These are phyloP conservation scores for Belgica antarctica DNA, from an alignment of 2,888 invertebrate genomes.

Conservation along the genomic window DNA sequence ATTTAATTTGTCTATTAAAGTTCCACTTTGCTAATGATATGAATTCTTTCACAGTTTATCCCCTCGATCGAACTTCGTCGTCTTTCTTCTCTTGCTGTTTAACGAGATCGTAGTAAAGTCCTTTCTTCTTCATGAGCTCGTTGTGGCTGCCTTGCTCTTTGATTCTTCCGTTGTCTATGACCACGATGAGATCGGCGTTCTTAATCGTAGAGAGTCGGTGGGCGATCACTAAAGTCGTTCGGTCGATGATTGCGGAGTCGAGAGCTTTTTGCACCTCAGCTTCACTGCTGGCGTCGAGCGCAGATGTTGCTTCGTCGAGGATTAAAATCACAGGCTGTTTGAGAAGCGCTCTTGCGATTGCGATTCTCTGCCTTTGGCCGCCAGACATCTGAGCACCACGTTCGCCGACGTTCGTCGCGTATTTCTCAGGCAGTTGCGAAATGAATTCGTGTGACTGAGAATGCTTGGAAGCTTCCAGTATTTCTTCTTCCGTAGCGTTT, in stretches of 20 bases:
- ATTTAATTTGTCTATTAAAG: neutral
- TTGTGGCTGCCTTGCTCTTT: slow-evolving; percentile 81
- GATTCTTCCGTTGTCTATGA: slow-evolving; percentile 78
- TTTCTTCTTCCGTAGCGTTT: slow-evolving; percentile 67
- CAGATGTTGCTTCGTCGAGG: slow-evolving; percentile 94
- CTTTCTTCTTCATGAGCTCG: slow-evolving; percentile 70
- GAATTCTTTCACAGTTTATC: slow-evolving; percentile 3
- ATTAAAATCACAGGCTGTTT: slow-evolving; percentile 86
- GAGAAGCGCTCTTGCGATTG: slow-evolving; percentile 88
- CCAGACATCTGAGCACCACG: slow-evolving; percentile 89
- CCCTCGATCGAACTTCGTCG: slow-evolving; percentile 44
- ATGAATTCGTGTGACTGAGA: slow-evolving; percentile 96
- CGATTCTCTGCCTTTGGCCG: slow-evolving; percentile 92
- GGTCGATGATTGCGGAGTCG: slow-evolving; percentile 75
- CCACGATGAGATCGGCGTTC: slow-evolving; percentile 89
- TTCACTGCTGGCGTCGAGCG: slow-evolving; percentile 89
- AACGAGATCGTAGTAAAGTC: slow-evolving; percentile 82
- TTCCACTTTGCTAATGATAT: neutral
- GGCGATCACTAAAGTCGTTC: slow-evolving; percentile 93
- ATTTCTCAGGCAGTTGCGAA: slow-evolving; percentile 73
- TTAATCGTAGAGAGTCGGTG: slow-evolving; percentile 89
- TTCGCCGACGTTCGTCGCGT: slow-evolving; percentile 84
- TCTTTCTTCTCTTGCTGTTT: slow-evolving; percentile 67
- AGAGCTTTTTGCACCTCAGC: slow-evolving; percentile 84
- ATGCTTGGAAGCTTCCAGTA: slow-evolving; percentile 72